These are phyloP conservation scores for Hydropotes inermis DNA, from an alignment of 2,113 vertebrate species.

Conservation along the genomic window DNA sequence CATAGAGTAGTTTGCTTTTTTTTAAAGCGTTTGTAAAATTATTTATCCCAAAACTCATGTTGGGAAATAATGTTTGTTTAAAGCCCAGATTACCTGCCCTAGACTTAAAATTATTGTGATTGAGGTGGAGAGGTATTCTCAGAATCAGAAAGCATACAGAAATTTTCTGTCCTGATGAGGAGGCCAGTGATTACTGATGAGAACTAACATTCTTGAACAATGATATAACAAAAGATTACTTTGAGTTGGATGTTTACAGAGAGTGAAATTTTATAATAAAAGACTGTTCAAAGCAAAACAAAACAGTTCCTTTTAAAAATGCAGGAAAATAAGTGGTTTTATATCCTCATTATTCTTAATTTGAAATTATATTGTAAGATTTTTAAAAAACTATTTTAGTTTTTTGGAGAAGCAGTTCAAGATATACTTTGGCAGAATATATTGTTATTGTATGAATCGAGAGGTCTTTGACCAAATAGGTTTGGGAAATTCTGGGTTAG, in stretches of 20 bases:
- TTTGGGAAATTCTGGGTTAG: background rate
- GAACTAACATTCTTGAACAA: background rate
- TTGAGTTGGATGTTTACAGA: background rate
- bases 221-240: background rate
- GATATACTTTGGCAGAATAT: background rate
- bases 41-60: background rate
- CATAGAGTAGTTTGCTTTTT: background rate
- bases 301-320: background rate
- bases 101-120: background rate
- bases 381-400: background rate
- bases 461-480: background rate
- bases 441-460: background rate
- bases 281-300: background rate
- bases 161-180: background rate
- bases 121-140: background rate
- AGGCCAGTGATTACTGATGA: background rate
- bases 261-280: background rate
- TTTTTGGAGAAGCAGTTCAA: background rate
- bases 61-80: background rate
- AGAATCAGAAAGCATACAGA: background rate
- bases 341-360: background rate
- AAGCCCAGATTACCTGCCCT: background rate
- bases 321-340: background rate
- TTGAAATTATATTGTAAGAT: slow-evolving; percentile 8
- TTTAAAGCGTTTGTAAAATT: background rate